These are phyloP conservation scores for Rhopilema esculentum DNA, from an alignment of 30 jellyfish, hydroid and myxozoan species.

Conservation along the genomic window DNA sequence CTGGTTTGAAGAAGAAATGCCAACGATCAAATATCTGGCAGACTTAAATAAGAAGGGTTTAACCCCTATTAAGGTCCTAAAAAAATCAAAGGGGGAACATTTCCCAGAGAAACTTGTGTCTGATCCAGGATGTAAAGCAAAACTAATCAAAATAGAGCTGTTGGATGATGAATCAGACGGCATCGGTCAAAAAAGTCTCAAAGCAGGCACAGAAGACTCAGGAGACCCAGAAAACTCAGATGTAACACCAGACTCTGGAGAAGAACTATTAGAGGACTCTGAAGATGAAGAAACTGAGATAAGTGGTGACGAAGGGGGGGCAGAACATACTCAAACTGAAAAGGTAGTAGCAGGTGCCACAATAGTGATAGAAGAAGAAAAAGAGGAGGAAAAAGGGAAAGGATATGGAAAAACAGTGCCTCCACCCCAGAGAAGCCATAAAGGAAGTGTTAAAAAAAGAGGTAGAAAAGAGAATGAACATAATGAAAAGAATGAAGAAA, in stretches of 20 bases:
- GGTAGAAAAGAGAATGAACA: constrained; percentile 17
- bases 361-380: constrained; percentile 10
- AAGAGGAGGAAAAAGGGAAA: constrained; percentile 18
- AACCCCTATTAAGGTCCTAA: background rate
- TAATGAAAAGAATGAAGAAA: constrained; percentile 4
- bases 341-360: constrained; percentile 17
- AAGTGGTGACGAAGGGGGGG: constrained; percentile 15
- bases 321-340: constrained; percentile 12
- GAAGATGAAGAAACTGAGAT: constrained; percentile 7
- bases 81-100: constrained; percentile 8
- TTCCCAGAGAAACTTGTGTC: constrained; percentile 11
- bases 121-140: constrained; percentile 19
- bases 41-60: constrained; percentile 9
- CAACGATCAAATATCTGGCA: constrained; percentile 14
- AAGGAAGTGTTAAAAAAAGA: constrained; percentile 19
- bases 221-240: constrained; percentile 35
- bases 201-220: constrained; percentile 23
- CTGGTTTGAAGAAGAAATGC: constrained; percentile 14
- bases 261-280: constrained; percentile 3
- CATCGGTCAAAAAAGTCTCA: constrained; percentile 16
- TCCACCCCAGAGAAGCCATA: constrained; percentile 21
- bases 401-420: constrained; percentile 9
- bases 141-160: constrained; percentile 9
- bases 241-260: constrained; percentile 7
- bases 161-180: constrained; percentile 13